These are phyloP conservation scores for Watsonalla cultraria DNA, from an alignment of 2,888 invertebrate genomes.

Conservation along the genomic window DNA sequence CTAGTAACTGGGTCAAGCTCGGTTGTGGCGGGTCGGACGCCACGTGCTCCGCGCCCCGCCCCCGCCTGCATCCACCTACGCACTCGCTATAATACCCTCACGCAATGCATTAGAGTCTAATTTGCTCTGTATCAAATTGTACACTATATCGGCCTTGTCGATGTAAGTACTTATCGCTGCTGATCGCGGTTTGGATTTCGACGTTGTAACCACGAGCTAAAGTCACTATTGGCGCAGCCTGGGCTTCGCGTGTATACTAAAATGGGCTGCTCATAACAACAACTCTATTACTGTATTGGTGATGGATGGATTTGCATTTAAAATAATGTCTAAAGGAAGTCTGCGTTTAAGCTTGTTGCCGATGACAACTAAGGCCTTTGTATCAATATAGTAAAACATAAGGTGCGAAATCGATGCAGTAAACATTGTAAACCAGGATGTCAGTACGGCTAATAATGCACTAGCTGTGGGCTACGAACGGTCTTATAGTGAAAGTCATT, in stretches of 20 bases:
- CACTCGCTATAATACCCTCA: constrained; percentile 26
- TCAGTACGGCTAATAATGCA: constrained; percentile 18
- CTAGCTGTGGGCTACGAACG: constrained; percentile 7
- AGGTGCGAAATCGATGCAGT: no score
- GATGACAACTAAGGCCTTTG: background rate
- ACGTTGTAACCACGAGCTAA: constrained; percentile 33
- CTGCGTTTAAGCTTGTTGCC: constrained; percentile 15
- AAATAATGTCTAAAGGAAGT: constrained; percentile 29
- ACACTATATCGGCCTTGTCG: constrained; percentile 46
- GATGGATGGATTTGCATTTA: constrained; percentile 35
- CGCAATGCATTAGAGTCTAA: constrained; percentile 29
- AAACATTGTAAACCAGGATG: background rate
- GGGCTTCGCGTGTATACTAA: constrained; percentile 27
- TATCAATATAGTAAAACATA: no score
- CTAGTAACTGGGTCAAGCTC: constrained; percentile 74
- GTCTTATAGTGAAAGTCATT: constrained; percentile 40
- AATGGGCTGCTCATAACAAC: constrained; percentile 32
- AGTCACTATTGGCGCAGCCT: constrained; percentile 27
- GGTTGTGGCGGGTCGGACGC: constrained; percentile 56
- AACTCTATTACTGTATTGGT: constrained; percentile 27
- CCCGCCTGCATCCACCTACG: constrained; percentile 13
- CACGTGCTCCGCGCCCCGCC: constrained; percentile 55
- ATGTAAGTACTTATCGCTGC: constrained; percentile 32
- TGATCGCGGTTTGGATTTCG: constrained; percentile 27
- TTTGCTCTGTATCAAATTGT: constrained; percentile 26